phyloP scores from a whole-genome alignment of 2,888 invertebrate genomes.

The Eustalomyia histrio region DNA sequence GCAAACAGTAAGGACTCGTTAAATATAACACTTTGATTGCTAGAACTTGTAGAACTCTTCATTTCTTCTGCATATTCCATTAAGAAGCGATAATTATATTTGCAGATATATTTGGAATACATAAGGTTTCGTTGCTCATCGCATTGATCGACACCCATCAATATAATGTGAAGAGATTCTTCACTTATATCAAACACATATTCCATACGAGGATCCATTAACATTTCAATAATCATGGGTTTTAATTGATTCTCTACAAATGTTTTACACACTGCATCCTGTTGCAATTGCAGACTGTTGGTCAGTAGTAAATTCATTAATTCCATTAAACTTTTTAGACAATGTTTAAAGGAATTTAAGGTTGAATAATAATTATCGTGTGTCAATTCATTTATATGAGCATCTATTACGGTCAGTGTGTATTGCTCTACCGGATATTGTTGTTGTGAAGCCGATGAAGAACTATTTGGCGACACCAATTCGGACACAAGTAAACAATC shows the following conservation, averaged over 20 bases:
- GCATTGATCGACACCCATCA: slow-evolving; percentile 68
- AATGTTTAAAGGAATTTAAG: slow-evolving; percentile 77
- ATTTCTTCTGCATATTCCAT: slow-evolving; percentile 82
- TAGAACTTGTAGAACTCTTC: slow-evolving; percentile 58
- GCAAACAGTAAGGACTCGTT: slow-evolving; percentile 76
- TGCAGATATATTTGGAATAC: slow-evolving; percentile 84
- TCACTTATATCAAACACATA: slow-evolving; percentile 83
- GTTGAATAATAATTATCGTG: slow-evolving; percentile 75
- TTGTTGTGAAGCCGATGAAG: slow-evolving; percentile 67
- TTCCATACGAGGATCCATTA: slow-evolving; percentile 88
- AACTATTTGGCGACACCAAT: slow-evolving; percentile 69
- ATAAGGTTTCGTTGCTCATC: slow-evolving; percentile 84
- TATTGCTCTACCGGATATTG: slow-evolving; percentile 78
- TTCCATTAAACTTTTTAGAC: slow-evolving; percentile 76
- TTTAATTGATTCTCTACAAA: slow-evolving; percentile 74
- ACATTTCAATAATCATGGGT: slow-evolving; percentile 82
- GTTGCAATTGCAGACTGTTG: slow-evolving; percentile 63
- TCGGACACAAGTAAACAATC: slow-evolving; percentile 76
- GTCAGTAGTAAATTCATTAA: slow-evolving; percentile 75
- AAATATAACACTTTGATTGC: slow-evolving; percentile 69
- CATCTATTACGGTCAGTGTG: slow-evolving; percentile 78
- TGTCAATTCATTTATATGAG: slow-evolving; percentile 77
- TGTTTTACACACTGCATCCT: slow-evolving; percentile 45
- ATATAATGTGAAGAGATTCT: slow-evolving; percentile 82
- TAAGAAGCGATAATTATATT: slow-evolving; percentile 85